phyloP scores from a whole-genome alignment of 2,797 vertebrate genomes.

The Scolopax rusticola region DNA sequence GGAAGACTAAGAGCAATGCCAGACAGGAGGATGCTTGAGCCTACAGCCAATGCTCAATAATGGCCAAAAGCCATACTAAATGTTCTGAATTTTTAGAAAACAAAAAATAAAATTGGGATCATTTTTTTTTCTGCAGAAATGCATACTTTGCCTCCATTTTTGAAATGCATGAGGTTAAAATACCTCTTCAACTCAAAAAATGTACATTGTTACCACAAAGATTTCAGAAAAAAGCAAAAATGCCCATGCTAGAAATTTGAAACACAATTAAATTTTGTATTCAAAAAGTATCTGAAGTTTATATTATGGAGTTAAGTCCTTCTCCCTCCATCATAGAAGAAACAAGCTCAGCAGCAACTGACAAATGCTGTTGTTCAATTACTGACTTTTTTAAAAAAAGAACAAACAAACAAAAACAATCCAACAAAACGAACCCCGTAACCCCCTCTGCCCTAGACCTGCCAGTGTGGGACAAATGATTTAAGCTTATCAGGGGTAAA shows the following conservation, averaged over 20 bases:
- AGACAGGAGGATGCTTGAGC: not conserved
- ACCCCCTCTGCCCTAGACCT: not conserved
- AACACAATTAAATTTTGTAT: not conserved
- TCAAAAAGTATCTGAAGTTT: not conserved
- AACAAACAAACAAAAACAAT: not conserved
- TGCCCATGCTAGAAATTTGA: not conserved
- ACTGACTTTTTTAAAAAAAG: not conserved
- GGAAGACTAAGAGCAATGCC: not conserved
- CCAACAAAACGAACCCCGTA: not conserved
- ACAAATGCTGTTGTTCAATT: not conserved
- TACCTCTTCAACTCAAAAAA: not conserved
- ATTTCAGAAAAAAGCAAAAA: not conserved
- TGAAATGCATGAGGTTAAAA: not conserved
- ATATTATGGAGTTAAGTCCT: not conserved
- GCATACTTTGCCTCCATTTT: not conserved
- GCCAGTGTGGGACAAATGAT: not conserved
- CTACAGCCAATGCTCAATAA: not conserved
- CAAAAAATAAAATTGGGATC: not conserved
- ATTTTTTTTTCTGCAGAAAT: not conserved
- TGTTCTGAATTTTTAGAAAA: not conserved
- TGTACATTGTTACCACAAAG: not conserved
- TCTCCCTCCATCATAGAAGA: not conserved
- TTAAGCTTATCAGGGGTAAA: not conserved
- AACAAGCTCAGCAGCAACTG: not conserved
- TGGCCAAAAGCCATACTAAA: not conserved